These are phyloP conservation scores for Unio delphinus DNA, from an alignment of 2,888 invertebrate genomes.

Conservation along the genomic window DNA sequence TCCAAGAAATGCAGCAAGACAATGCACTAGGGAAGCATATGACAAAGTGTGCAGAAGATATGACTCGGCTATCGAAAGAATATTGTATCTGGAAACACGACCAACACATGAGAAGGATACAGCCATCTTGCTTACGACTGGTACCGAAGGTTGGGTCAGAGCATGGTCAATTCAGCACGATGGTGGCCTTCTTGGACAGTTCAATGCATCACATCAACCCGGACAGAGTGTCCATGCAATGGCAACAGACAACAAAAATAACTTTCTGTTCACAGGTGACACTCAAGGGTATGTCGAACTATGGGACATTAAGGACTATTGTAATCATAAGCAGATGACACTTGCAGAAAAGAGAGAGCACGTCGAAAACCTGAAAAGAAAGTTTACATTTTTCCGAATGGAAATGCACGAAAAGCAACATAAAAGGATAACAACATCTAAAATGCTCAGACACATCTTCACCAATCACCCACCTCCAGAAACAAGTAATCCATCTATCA, in stretches of 20 bases:
- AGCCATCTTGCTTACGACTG: conserved; percentile 81
- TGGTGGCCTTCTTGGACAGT: conserved; percentile 81
- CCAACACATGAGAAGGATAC: conserved; percentile 73
- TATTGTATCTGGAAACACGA: conserved; percentile 80
- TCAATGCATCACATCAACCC: conserved; percentile 80
- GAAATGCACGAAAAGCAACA: conserved; percentile 25
- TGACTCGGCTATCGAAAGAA: conserved; percentile 64
- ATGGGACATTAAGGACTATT: conserved; percentile 83
- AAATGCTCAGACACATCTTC: conserved; percentile 24
- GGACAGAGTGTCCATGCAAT: conserved; percentile 77
- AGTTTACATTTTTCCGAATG: conserved; percentile 48
- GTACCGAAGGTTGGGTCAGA: conserved; percentile 83
- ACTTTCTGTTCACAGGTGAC: conserved; percentile 76
- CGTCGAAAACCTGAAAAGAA: conserved; percentile 29
- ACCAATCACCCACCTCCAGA: conserved; percentile 46
- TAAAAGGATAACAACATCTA: conserved; percentile 14
- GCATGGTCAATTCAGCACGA: conserved; percentile 86
- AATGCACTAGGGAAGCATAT: conserved; percentile 37
- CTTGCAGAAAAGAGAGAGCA: conserved; percentile 23
- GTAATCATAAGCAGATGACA: conserved; percentile 70
- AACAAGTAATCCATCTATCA: conserved; percentile 44
- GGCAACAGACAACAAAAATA: conserved; percentile 80
- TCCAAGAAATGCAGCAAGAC: not conserved
- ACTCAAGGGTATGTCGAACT: conserved; percentile 85
- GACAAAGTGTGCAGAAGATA: conserved; percentile 47